A percentile compares a stretch with the other conserved stretches of the same genome.
Conservation (phyloP, 2,888 invertebrate species). For the Rhogogaster chlorosoma region DNA sequence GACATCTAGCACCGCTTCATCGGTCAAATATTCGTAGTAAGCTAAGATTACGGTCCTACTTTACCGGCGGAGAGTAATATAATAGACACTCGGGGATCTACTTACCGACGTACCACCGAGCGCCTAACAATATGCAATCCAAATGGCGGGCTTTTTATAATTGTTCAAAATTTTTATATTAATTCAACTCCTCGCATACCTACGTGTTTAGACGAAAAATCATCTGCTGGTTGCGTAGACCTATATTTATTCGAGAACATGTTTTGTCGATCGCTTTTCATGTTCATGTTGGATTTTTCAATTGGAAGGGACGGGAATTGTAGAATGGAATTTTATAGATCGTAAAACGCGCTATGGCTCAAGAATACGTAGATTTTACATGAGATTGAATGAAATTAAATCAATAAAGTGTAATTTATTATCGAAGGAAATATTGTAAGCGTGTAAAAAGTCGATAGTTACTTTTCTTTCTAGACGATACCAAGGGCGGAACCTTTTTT, state of each 20-base stretch:
- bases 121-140: neutral
- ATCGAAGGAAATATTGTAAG: neutral
- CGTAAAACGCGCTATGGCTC: neutral
- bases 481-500: slow-evolving; percentile 81
- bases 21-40: neutral
- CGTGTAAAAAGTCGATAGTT: neutral
- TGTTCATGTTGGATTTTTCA: neutral
- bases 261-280: no score
- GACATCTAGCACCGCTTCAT: neutral
- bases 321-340: neutral
- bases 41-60: neutral
- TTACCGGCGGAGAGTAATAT: neutral
- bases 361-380: neutral
- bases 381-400: no score
- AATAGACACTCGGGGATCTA: neutral
- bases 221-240: no score
- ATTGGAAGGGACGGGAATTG: neutral
- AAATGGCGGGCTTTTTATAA: neutral
- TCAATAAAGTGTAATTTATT: neutral
- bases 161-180: no score
- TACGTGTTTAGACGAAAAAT: no score
- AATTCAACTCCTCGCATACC: no score
- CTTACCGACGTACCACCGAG: neutral
- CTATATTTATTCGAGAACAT: no score
- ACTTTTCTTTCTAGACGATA: slow-evolving; percentile 67